Base-by-base conservation (phyloP, 2,888 invertebrate genomes). In the Phyllotreta striolata region DNA sequence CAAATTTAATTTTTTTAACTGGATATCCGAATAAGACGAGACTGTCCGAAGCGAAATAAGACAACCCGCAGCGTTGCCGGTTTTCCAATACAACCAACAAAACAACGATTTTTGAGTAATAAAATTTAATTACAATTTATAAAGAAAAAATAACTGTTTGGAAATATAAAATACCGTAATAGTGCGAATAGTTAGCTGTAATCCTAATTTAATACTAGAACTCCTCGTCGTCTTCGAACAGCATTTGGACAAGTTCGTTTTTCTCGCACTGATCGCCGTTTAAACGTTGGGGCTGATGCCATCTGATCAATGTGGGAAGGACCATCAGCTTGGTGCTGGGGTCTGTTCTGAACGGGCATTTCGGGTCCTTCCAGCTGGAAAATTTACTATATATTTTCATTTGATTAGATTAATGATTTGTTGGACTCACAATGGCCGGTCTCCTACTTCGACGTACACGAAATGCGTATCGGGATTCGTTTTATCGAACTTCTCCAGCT, bases 271-370 rank as follows among this genome's bases (percentile, higher is more conserved):
- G 89, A 55, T 88, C 88, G 37, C 93, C 95, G 78, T 91, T 90
- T 37, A 96, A 82, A 66, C 90, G 87, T 77, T 93, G 90, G 0
- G 91, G 89, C 5, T 89, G 87, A 62, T 89, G 89, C 92, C 92
- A 93, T 73, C 86, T 86, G 43, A 92, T 80, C 10, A 96, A 79
- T 0, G 96, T 95, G 1, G 96, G 96, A 46, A 96, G 85, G 55
- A 91, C 90, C 78, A 91, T 88, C 58, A 96, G 81, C 70, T 85
- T 87, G 0, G 90, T 87, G 47, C 87, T 85, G 40, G 85, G 77
- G 77, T 95, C 91, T 59, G 89, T 93, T 62, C 95, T 86, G 81
- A 95, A 96, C 0, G 90, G 89, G 77, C 92, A 92, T 9, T 89
- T 87, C 57, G 84, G 85, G 79, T 94, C 89, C 81, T 91, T 95